These are phyloP conservation scores for Phyllostomus discolor DNA, from an alignment of 2,113 vertebrate species.

Conservation along the genomic window DNA sequence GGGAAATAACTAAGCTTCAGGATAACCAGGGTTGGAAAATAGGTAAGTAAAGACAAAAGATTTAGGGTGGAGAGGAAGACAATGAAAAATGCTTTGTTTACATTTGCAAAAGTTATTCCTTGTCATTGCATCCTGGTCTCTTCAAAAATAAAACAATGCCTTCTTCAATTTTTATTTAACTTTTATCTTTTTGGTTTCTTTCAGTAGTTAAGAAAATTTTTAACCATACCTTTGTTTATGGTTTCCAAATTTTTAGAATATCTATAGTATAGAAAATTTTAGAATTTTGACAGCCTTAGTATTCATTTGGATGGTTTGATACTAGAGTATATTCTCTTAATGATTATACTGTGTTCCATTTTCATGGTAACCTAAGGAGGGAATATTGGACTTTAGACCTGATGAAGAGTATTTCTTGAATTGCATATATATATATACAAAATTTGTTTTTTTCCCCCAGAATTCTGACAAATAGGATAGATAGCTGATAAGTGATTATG, in stretches of 20 bases:
- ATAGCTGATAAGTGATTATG: not conserved
- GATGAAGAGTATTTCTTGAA: not conserved
- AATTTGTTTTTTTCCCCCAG: not conserved
- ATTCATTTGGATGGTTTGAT: not conserved
- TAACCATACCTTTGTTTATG: not conserved
- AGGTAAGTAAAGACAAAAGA: not conserved
- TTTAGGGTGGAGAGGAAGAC: not conserved
- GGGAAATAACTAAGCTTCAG: not conserved
- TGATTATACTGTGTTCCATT: not conserved
- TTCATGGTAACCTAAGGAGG: not conserved
- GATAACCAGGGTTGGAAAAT: not conserved
- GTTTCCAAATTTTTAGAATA: not conserved
- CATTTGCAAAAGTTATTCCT: not conserved
- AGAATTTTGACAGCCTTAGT: not conserved
- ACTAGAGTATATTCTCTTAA: not conserved
- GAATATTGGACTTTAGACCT: not conserved
- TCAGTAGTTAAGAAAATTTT: not conserved
- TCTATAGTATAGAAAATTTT: not conserved
- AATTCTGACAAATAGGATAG: not conserved
- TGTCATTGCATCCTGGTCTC: not conserved
- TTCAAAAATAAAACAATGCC: not conserved
- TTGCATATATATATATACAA: not conserved
- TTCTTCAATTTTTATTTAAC: not conserved
- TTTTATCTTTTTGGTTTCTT: not conserved
- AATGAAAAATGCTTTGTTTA: not conserved